Base-by-base conservation (phyloP, 2,888 invertebrate species). In the Rhorus exstirpatorius region DNA sequence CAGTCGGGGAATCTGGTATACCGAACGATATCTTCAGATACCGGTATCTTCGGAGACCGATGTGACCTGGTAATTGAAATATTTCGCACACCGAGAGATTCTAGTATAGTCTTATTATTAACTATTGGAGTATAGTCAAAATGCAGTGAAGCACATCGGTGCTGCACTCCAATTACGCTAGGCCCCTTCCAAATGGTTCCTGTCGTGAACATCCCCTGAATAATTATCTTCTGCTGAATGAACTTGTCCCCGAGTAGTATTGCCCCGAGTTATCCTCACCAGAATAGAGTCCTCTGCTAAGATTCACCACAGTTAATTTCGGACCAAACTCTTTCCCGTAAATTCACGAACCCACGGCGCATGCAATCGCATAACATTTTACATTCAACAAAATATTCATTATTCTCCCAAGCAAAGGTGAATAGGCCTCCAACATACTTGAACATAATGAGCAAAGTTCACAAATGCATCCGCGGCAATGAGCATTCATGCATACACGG, bases 391-490 rank as follows among this genome's bases (percentile, higher is more conserved):
- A 31, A 31, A 31, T 3, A 6, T 31, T 31, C 31, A 31, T 31
- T 31, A 31, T 38, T 38, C 38, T 8, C 10, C 8, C 14, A 19
- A 3, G 17, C 12, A 12, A 19, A 35, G 38, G 35, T 38, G 3
- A 44, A 51, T 49, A 8, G 21, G 21, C 24, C 8, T 68, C 26
- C 10, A 17, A 17, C 14, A 31, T 60, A 74, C 61, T 68, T 68
- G 74, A 74, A 53, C 67, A 19, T 35, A 61, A 74, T 35, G 67
- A 74, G 31, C 21, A 51, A n/a, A 38, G 58, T 51, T 46, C 35
- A 67, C 60, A n/a, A 35, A 67, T 38, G 67, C 49, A 67, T 60
- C 49, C 24, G 19, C 24, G 41, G 58, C 79, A 74, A 67, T 67
- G 41, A 79, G 41, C 72, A 38, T 58, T 17, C 21, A 68, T 51